Conservation (phyloP, 2,797 vertebrate species). For the Sarcoramphus papa region DNA sequence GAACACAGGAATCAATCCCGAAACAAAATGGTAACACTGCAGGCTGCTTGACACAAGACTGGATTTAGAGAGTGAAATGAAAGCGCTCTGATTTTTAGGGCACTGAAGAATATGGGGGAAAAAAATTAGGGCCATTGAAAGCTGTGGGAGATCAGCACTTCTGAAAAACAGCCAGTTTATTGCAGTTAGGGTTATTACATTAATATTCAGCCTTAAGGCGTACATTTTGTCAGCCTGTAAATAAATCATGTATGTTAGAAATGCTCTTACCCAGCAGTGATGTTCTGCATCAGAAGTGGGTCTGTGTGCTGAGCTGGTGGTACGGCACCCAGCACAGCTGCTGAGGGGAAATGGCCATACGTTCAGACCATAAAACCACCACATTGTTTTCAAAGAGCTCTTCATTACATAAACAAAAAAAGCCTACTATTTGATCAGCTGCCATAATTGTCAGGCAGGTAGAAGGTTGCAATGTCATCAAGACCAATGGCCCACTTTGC, state of each 20-base stretch:
- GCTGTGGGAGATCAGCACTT: not conserved
- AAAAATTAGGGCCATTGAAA: not conserved
- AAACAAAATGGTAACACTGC: not conserved
- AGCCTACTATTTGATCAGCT: not conserved
- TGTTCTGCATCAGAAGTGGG: not conserved
- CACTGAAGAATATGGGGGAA: rapidly evolving
- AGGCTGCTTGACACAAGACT: not conserved
- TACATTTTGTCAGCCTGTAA: not conserved
- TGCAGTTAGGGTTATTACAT: not conserved
- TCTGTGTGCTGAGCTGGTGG: not conserved
- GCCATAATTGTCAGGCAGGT: not conserved
- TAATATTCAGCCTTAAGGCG: constrained; percentile 9
- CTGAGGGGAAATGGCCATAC: not conserved
- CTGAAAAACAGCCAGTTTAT: not conserved
- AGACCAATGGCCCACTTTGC: not conserved
- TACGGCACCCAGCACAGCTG: not conserved
- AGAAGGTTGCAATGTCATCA: not conserved
- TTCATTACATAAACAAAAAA: not conserved
- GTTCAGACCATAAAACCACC: not conserved
- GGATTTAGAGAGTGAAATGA: not conserved
- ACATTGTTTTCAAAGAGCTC: not conserved
- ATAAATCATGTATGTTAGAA: not conserved
- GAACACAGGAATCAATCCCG: not conserved
- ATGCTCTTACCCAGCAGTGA: not conserved
- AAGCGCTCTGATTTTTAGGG: not conserved